Evolutionary conservation across 2,888 invertebrate species (phyloP), one percentile per base, ranked within the genome.

Genomic region (Strigamia transsilvanica): DNA sequence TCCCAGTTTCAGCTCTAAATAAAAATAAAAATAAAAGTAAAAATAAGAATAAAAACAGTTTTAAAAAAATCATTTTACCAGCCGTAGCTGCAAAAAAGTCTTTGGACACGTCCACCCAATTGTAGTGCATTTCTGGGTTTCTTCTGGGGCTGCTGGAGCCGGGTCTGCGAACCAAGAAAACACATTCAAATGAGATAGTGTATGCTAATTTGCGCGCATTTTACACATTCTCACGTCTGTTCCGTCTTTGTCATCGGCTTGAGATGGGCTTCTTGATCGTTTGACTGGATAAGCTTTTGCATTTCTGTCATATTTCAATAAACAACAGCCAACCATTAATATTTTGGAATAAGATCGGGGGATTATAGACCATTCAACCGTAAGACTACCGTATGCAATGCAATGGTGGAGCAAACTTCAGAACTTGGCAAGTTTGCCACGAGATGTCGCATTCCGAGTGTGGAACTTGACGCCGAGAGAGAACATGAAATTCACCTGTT

Each of bases 1-100:
- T 2, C 98, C 98, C 80, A 98, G 90, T 85, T 93, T 90, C 83
- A 98, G 89, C 87, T 95, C 96, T 92, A 86, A 18, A 86, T 85
- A 46, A 42, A 82, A 12, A 82, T 85, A 46, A 42, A 82, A 12
- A 82, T 61, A 79, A 81, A 82, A 82, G 83, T 82, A 82, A 18
- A 83, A 80, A 82, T 83, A 66, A 82, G 83, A 5, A 5, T 5
- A 34, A 5, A 7, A 34, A 34, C 23, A 34, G 7, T 27, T 13
- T 27, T 2, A 83, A 41, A 61, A 23, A 80, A 80, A 32, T 80
- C 61, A 83, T 79, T n/a, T 80, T 51, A 91, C 91, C 91, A 88
- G 90, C 90, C 82, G 92, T 91, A 1, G 92, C 90, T 80, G 90
- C 89, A 84, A 91, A 90, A 86, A 93, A 93, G 82, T 92, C 91